Percentiles rank a stretch among this genome's conserved stretches.
Evolutionary conservation across 2,797 vertebrate species (phyloP).

Genomic region (Vultur gryphus): DNA sequence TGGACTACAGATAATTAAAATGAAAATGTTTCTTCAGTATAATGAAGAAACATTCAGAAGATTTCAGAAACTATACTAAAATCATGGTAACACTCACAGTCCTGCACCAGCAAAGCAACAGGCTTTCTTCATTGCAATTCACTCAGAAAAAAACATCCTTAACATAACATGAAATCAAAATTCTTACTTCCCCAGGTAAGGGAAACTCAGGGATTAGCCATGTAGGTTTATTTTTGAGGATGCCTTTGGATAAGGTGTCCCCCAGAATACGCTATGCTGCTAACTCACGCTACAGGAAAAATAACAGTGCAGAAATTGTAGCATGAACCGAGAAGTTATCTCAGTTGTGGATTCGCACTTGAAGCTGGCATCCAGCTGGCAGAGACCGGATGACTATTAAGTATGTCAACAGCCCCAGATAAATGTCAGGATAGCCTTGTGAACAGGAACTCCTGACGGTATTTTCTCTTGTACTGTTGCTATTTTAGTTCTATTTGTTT

Average conservation of each 20-base stretch:
- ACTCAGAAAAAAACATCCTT: neutral
- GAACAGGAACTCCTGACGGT: constrained; percentile 19
- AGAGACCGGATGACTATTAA: neutral
- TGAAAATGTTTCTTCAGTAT: neutral
- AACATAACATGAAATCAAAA: neutral
- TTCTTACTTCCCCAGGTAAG: neutral
- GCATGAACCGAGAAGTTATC: neutral
- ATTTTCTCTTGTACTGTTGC: neutral
- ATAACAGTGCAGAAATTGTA: neutral
- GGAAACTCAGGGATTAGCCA: neutral
- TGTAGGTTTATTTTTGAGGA: neutral
- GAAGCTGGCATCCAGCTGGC: constrained; percentile 36
- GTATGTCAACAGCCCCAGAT: neutral
- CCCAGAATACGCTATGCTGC: fast-evolving
- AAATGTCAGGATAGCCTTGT: constrained; percentile 32
- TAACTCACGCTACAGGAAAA: neutral
- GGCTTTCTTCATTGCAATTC: neutral
- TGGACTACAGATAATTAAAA: neutral
- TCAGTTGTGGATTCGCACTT: neutral
- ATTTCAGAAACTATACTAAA: neutral
- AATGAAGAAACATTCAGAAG: neutral
- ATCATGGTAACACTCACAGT: neutral
- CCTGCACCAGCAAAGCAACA: neutral
- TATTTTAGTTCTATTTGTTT: constrained; percentile 39
- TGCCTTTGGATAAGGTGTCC: neutral